A percentile compares a stretch with the other conserved stretches of the same genome.
Conservation (phyloP, 2,888 invertebrate species). For the Leucophenga maculata region DNA sequence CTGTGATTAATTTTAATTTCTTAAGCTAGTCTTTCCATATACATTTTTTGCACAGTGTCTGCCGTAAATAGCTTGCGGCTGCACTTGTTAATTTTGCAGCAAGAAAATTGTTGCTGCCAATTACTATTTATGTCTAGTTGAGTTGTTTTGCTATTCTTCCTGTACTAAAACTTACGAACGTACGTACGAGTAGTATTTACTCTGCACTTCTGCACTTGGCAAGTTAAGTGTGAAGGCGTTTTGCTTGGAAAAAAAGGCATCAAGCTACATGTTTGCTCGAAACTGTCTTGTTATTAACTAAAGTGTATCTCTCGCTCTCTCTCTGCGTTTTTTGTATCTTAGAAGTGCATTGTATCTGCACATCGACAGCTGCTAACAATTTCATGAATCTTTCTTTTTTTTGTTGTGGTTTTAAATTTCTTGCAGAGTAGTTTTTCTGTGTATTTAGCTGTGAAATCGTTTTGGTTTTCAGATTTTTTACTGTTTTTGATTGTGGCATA, state of each 20-base stretch:
- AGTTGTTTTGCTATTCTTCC: no score
- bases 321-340: no score
- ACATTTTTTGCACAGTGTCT: conserved; percentile 25
- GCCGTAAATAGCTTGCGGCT: conserved; percentile 47
- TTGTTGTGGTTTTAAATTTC: conserved; percentile 44
- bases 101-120: conserved; percentile 53
- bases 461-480: background rate
- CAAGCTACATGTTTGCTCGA: no score
- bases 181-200: conserved; percentile 55
- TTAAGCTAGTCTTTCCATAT: no score
- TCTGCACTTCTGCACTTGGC: conserved; percentile 50
- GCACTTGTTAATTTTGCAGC: conserved; percentile 64
- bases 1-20: no score
- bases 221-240: conserved; percentile 2
- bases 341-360: no score
- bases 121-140: no score
- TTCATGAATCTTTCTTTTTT: conserved; percentile 61
- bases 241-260: background rate
- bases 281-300: no score
- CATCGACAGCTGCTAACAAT: conserved; percentile 58
- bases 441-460: background rate
- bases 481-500: no score
- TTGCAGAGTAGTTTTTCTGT: background rate
- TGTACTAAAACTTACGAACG: no score
- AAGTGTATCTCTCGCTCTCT: no score